Base-by-base conservation (phyloP, 2,113 vertebrate species). In the Protomyctophum bolini region DNA sequence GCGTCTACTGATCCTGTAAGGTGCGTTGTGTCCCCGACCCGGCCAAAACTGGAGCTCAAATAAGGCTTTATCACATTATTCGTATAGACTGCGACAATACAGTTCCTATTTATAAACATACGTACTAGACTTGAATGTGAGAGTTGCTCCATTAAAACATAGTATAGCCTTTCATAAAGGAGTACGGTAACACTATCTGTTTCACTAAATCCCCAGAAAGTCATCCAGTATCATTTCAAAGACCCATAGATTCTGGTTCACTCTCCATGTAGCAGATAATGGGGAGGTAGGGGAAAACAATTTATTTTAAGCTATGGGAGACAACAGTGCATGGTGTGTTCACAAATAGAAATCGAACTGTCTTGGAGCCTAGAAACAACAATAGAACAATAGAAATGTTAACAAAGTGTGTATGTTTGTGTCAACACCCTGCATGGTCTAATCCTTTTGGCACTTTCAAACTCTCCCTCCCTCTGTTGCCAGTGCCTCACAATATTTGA, bases 371-470 rank as follows among this genome's bases (percentile, higher is more conserved):
- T 54, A 11, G 51, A 8, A 54, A 54, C 12, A n/a, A 54, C 51
- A 54, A 11, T 41, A 41, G 33, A 41, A 41, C 33, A 41, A 41
- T 21, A 21, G 21, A 21, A 21, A 21, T 4, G 33, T 41, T 41
- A 41, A 41, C 33, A 41, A 41, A 41, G 33, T 41, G 33, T 41
- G 33, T 41, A 6, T 0, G 33, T 41, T 41, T 41, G 33, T 4
- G 33, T 41, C 33, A 41, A 41, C 33, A 41, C 33, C 33, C 33
- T 41, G 33, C 33, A 5, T 29, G n/a, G 28, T 12, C 33, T 11
- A 15, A 41, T 54, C 8, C 63, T 29, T 84, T 81, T 84, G 80
- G 77, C 77, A 83, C 76, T 49, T 51, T 61, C 49, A 51, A 57
- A 47, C 62, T 61, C 10, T 47, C 51, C 10, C 29, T 58, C 55